A percentile compares a stretch with the other conserved stretches of the same genome.
phyloP scores from a whole-genome alignment of 1,140 invertebrate genomes.

The Cataglyphis hispanica region DNA sequence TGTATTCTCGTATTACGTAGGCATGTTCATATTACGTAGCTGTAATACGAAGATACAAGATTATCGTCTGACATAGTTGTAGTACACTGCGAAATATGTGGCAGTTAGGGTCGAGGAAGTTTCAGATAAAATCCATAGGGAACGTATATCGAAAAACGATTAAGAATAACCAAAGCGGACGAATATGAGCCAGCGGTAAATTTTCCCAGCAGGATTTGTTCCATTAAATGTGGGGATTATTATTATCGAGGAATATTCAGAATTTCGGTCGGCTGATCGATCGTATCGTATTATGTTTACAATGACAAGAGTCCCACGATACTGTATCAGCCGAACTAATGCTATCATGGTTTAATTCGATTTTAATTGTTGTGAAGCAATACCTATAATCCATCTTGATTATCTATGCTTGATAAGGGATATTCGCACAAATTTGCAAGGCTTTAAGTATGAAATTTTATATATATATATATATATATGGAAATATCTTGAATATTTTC shows the following conservation, averaged over 20 bases:
- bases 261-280: constrained; percentile 69
- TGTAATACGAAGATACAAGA: constrained; percentile 63
- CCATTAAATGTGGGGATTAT: constrained; percentile 73
- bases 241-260: constrained; percentile 71
- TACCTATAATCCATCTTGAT: constrained; percentile 48
- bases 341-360: constrained; percentile 66
- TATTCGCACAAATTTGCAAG: constrained; percentile 8
- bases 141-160: constrained; percentile 67
- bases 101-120: constrained; percentile 27
- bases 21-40: constrained; percentile 38
- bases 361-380: constrained; percentile 60
- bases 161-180: constrained; percentile 69
- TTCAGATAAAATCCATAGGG: constrained; percentile 49
- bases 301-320: constrained; percentile 55
- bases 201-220: constrained; percentile 66
- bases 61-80: constrained; percentile 59
- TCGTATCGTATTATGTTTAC: constrained; percentile 70
- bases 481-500: not conserved
- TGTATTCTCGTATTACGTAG: constrained; percentile 27
- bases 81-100: constrained; percentile 37
- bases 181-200: constrained; percentile 72
- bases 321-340: constrained; percentile 50
- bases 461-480: no score
- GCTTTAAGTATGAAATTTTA: not conserved
- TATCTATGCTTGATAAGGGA: constrained; percentile 10